Evolutionary conservation across 2,888 invertebrate species (phyloP).

Genomic region (Nemotelus nigrinus): DNA sequence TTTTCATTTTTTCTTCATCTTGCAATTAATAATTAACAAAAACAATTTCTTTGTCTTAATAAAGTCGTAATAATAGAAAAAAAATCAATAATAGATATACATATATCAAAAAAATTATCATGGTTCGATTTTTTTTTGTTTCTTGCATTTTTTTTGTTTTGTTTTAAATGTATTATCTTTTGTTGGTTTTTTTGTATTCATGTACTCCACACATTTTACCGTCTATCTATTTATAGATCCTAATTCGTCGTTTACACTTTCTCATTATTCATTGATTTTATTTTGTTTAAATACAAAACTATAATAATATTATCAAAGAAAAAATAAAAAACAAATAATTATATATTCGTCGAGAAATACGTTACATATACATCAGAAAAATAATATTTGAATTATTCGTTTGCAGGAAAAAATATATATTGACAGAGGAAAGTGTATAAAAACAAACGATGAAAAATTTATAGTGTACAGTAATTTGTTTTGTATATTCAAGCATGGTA

Average conservation of each 20-base stretch:
- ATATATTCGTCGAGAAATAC: background rate
- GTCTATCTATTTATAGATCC: too few species aligned
- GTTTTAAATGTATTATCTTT: too few species aligned
- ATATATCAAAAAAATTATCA: slow-evolving; percentile 40
- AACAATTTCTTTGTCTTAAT: slow-evolving; percentile 46
- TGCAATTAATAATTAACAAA: slow-evolving; percentile 51
- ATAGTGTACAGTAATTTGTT: too few species aligned
- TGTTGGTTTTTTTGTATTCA: too few species aligned
- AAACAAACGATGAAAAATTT: too few species aligned
- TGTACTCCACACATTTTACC: too few species aligned
- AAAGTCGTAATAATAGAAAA: slow-evolving; percentile 40
- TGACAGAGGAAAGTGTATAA: too few species aligned
- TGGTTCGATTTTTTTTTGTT: slow-evolving; percentile 23
- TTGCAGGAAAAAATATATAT: too few species aligned
- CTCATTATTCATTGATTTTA: slow-evolving; percentile 33
- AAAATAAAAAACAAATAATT: slow-evolving; percentile 46
- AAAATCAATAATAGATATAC: slow-evolving; percentile 42
- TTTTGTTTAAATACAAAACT: slow-evolving; percentile 50
- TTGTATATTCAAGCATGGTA: too few species aligned
- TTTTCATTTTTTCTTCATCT: slow-evolving; percentile 28
- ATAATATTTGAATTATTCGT: too few species aligned
- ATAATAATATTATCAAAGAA: slow-evolving; percentile 51
- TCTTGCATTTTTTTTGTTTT: background rate
- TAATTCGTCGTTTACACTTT: background rate
- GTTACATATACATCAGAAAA: too few species aligned